These are phyloP conservation scores for Sceloporus tristichus DNA, from an alignment of 2,113 vertebrate species.

Conservation along the genomic window DNA sequence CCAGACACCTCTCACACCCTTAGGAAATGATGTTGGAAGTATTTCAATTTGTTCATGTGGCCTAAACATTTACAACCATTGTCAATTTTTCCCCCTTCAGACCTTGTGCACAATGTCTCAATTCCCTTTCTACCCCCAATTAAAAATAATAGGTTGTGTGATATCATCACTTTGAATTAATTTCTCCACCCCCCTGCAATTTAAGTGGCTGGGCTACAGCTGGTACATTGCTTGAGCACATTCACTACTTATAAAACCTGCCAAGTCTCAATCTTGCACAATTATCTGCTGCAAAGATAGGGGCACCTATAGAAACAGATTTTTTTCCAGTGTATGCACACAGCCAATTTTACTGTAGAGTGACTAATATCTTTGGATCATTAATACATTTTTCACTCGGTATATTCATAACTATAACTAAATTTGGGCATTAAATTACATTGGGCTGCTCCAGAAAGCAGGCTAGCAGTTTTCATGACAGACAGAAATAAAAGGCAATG, in stretches of 20 bases:
- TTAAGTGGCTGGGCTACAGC: conserved; percentile 39
- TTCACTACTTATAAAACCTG: conserved; percentile 37
- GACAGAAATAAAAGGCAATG: conserved; percentile 78
- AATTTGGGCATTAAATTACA: conserved; percentile 64
- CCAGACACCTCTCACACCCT: not conserved
- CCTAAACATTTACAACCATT: conserved; percentile 45
- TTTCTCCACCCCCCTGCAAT: conserved; percentile 42
- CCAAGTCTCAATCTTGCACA: conserved; percentile 29
- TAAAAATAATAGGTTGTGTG: conserved; percentile 45
- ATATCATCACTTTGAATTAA: conserved; percentile 51
- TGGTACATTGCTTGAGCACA: conserved; percentile 34
- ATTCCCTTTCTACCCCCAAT: conserved; percentile 20
- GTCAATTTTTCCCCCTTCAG: conserved; percentile 26
- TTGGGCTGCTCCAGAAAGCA: conserved; percentile 64
- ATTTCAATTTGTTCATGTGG: conserved; percentile 22
- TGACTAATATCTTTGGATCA: conserved; percentile 72
- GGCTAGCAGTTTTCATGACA: conserved; percentile 72
- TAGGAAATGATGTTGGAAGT: conserved; percentile 33
- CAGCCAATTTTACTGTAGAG: conserved; percentile 58
- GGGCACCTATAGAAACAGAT: conserved; percentile 42
- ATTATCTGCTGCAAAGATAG: conserved; percentile 52
- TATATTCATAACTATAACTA: conserved; percentile 72
- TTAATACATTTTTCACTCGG: conserved; percentile 76
- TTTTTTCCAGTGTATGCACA: conserved; percentile 35
- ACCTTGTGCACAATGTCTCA: conserved; percentile 15